These are phyloP conservation scores for Matsumurasca onukii DNA, from an alignment of 1,140 invertebrate genomes.

Conservation along the genomic window DNA sequence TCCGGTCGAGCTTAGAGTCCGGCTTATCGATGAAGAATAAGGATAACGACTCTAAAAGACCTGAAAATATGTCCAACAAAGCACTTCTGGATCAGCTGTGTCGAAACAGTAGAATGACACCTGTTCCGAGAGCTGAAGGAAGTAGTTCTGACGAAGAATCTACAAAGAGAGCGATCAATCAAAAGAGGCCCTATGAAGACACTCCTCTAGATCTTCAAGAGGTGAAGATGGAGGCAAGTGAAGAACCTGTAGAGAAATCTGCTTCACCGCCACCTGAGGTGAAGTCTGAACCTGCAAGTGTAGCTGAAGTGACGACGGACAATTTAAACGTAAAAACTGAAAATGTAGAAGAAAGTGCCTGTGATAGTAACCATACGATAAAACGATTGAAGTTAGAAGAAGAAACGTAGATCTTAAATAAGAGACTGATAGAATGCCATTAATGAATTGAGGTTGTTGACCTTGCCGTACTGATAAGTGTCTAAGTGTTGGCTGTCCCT, in stretches of 20 bases:
- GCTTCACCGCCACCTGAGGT: neutral
- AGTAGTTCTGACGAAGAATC: slow-evolving; percentile 19
- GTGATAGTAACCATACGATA: slow-evolving; percentile 35
- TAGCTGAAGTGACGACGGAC: neutral
- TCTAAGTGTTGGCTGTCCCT: neutral
- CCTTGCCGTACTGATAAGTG: slow-evolving; percentile 27
- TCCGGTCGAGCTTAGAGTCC: slow-evolving; percentile 72
- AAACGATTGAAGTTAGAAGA: slow-evolving; percentile 24
- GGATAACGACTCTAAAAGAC: slow-evolving; percentile 41
- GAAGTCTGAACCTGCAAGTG: neutral
- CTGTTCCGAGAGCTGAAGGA: slow-evolving; percentile 1
- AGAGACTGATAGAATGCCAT: slow-evolving; percentile 30
- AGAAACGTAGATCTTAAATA: slow-evolving; percentile 21
- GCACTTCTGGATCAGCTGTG: slow-evolving; percentile 70
- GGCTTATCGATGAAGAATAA: slow-evolving; percentile 48
- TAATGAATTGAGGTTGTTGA: slow-evolving; percentile 20
- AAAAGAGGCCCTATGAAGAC: slow-evolving; percentile 4
- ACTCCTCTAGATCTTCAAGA: slow-evolving; percentile 8
- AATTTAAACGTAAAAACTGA: slow-evolving; percentile 21
- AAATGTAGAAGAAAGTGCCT: slow-evolving; percentile 33
- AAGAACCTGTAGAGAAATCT: slow-evolving; percentile 14
- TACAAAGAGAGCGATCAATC: neutral
- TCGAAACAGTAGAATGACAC: slow-evolving; percentile 54
- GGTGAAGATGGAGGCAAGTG: neutral
- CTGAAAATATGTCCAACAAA: slow-evolving; percentile 58